phyloP scores from a whole-genome alignment of 2,888 invertebrate species.

The Drosophila multiciliata region DNA sequence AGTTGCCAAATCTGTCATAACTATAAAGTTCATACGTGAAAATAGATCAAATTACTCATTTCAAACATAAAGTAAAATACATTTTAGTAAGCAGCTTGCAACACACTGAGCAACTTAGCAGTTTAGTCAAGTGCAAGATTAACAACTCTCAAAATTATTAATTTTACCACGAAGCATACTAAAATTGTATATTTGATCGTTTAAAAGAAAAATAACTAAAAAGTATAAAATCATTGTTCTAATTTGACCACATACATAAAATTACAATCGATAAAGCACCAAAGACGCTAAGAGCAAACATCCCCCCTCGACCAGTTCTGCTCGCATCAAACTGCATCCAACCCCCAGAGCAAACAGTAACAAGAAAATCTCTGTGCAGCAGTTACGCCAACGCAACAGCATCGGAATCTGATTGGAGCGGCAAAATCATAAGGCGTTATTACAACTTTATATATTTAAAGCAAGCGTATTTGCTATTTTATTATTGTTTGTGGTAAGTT shows the following conservation, averaged over 20 bases:
- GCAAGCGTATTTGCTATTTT: constrained; percentile 36
- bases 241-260: constrained; percentile 37
- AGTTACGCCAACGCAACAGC: constrained; percentile 50
- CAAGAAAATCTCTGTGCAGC: constrained; percentile 28
- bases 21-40: constrained; percentile 1
- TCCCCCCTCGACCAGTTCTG: constrained; percentile 20
- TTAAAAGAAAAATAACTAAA: neutral
- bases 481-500: constrained; percentile 65
- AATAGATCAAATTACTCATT: neutral
- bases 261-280: constrained; percentile 31
- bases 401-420: constrained; percentile 52
- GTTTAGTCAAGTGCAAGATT: neutral
- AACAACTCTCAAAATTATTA: neutral
- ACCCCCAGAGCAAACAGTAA: constrained; percentile 8
- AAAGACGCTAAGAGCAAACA: constrained; percentile 27
- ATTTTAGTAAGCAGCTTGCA: neutral
- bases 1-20: constrained; percentile 13
- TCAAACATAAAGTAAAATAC: neutral
- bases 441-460: constrained; percentile 20
- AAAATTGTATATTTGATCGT: neutral
- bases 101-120: neutral
- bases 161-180: constrained; percentile 3
- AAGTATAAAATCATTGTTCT: constrained; percentile 3
- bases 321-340: constrained; percentile 29
- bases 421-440: constrained; percentile 1